phyloP scores from a whole-genome alignment of 2,888 invertebrate species.

The Marronus borbonicus region DNA sequence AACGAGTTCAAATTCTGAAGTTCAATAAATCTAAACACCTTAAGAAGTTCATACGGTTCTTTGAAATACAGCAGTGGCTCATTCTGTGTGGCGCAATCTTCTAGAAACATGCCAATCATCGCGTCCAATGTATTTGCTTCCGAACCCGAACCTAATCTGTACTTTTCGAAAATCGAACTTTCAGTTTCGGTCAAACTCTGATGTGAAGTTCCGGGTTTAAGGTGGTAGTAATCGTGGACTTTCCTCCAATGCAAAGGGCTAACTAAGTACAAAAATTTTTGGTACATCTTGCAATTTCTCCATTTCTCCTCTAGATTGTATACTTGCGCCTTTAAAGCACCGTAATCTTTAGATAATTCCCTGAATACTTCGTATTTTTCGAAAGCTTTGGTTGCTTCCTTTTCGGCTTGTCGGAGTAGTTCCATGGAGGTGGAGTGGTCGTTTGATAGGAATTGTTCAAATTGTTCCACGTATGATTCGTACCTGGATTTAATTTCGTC shows the following conservation, averaged over 20 bases:
- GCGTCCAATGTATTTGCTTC: slow-evolving; percentile 59
- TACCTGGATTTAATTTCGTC: slow-evolving; percentile 71
- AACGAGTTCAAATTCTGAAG: slow-evolving; percentile 78
- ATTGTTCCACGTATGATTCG: slow-evolving; percentile 72
- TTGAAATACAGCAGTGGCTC: slow-evolving; percentile 75
- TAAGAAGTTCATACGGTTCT: slow-evolving; percentile 73
- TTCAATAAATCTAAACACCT: slow-evolving; percentile 76
- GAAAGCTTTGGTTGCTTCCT: slow-evolving; percentile 69
- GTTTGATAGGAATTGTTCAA: slow-evolving; percentile 76
- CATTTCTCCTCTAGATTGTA: slow-evolving; percentile 78
- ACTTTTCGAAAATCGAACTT: slow-evolving; percentile 59
- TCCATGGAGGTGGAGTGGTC: slow-evolving; percentile 77
- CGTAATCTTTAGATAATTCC: slow-evolving; percentile 68
- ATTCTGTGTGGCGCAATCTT: slow-evolving; percentile 69
- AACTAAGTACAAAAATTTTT: slow-evolving; percentile 79
- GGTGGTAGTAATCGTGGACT: slow-evolving; percentile 69
- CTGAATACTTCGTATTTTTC: slow-evolving; percentile 70
- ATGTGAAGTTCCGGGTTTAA: slow-evolving; percentile 46
- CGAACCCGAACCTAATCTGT: slow-evolving; percentile 54
- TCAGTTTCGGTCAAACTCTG: slow-evolving; percentile 47
- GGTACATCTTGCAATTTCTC: slow-evolving; percentile 77
- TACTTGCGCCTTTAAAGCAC: slow-evolving; percentile 69
- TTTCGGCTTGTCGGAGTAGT: slow-evolving; percentile 72
- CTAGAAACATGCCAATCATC: slow-evolving; percentile 71
- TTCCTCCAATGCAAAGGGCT: slow-evolving; percentile 77